A percentile compares a stretch with the other conserved stretches of the same genome.
Conservation (phyloP, 2,888 invertebrate genomes). For the Microctonus aethiopoides region DNA sequence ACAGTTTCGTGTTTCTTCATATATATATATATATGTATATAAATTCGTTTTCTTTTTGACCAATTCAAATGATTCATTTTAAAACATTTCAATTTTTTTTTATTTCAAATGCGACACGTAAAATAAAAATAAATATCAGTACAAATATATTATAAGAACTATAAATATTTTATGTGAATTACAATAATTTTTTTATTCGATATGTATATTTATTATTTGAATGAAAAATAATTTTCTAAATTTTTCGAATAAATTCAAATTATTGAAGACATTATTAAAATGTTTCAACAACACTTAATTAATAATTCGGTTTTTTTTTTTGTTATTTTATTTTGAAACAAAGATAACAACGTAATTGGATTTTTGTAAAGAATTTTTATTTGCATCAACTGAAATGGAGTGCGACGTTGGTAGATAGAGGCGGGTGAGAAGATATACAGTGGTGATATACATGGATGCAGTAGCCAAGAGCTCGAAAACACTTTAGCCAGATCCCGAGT, state of each 20-base stretch:
- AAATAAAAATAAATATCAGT: neutral
- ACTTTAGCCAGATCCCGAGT: slow-evolving; percentile 46
- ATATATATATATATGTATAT: neutral
- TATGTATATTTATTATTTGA: too few species aligned
- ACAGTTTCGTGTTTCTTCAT: slow-evolving; percentile 30
- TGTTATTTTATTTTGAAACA: neutral
- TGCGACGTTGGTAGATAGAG: slow-evolving; percentile 25
- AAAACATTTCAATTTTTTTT: neutral
- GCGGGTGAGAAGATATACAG: slow-evolving; percentile 26
- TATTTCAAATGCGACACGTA: neutral
- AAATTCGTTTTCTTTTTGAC: neutral
- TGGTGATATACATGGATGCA: slow-evolving; percentile 12
- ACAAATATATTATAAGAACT: neutral
- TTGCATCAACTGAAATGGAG: slow-evolving; percentile 28
- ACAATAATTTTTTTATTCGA: too few species aligned
- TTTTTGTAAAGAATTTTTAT: slow-evolving; percentile 26
- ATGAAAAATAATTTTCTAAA: too few species aligned
- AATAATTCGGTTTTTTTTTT: too few species aligned
- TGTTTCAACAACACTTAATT: too few species aligned
- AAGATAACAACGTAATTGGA: neutral
- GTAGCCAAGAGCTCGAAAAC: slow-evolving; percentile 52
- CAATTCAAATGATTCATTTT: slow-evolving; percentile 7
- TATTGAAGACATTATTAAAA: too few species aligned
- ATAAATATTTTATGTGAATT: neutral
- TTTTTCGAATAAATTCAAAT: too few species aligned